These are phyloP conservation scores for Dugesia japonica DNA, from an alignment of 2,888 invertebrate genomes.

Conservation along the genomic window DNA sequence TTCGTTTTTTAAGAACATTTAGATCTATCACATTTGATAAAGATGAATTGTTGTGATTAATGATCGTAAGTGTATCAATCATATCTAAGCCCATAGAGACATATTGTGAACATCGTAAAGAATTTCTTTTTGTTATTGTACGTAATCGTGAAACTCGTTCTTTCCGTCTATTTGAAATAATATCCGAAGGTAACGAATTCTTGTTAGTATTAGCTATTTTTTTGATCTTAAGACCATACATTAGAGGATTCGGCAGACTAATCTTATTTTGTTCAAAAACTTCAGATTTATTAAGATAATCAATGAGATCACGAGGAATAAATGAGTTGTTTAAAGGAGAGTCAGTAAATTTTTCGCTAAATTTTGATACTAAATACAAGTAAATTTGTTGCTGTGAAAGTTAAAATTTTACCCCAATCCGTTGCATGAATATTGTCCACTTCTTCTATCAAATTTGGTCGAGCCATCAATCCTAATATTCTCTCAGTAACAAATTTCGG, in stretches of 20 bases:
- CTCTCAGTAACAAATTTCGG: conserved; percentile 71
- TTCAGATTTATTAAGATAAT: not conserved
- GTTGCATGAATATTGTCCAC: conserved; percentile 17
- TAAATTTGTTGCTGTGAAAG: no score
- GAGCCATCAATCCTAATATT: conserved; percentile 60
- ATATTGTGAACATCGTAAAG: not conserved
- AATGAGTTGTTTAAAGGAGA: not conserved
- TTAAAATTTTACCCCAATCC: not conserved
- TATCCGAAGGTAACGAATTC: not conserved
- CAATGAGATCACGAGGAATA: conserved; percentile 9
- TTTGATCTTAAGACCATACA: not conserved
- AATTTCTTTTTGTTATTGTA: not conserved
- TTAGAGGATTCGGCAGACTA: not conserved
- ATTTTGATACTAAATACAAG: not conserved
- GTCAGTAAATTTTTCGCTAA: not conserved
- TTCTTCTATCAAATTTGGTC: conserved; percentile 40
- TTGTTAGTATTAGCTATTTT: not conserved
- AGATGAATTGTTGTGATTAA: not conserved
- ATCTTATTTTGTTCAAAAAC: not conserved
- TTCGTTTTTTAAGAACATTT: not conserved
- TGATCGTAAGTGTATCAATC: not conserved
- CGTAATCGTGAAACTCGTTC: not conserved
- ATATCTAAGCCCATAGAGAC: not conserved
- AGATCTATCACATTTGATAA: no score
- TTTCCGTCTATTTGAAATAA: not conserved